A percentile compares a stretch with the other conserved stretches of the same genome.
phyloP scores from a whole-genome alignment of 1,140 invertebrate genomes.

The Magallana angulata region DNA sequence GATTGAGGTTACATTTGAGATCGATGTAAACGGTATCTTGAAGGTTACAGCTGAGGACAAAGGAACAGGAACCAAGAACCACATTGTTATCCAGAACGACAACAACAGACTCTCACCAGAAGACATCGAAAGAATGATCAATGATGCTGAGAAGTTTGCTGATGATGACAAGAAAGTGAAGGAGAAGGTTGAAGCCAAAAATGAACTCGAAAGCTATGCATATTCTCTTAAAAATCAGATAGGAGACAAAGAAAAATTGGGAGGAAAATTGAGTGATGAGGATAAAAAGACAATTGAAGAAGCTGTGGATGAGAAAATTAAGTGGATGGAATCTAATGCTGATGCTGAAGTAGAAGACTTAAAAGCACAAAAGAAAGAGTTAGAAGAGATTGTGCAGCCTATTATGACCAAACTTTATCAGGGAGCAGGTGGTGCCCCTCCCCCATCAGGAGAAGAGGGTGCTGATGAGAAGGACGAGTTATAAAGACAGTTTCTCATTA shows the following conservation, averaged over 20 bases:
- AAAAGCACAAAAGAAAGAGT: constrained; percentile 97
- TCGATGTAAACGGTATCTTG: constrained; percentile 98
- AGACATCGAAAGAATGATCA: constrained; percentile 98
- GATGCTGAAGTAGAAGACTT: constrained; percentile 96
- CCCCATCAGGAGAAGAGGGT: constrained; percentile 49
- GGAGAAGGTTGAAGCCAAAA: constrained; percentile 95
- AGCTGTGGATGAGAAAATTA: constrained; percentile 97
- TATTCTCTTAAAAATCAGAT: constrained; percentile 99
- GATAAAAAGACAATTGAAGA: constrained; percentile 97
- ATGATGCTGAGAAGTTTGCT: constrained; percentile 73
- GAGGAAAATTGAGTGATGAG: constrained; percentile 92
- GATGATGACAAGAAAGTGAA: constrained; percentile 82
- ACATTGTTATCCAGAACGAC: constrained; percentile 99
- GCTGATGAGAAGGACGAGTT: constrained; percentile 69
- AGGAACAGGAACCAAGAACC: constrained; percentile 98
- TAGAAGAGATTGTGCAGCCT: constrained; percentile 97
- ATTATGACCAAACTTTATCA: constrained; percentile 99
- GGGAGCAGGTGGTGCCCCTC: constrained; percentile 75
- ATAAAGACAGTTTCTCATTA: constrained; percentile 59
- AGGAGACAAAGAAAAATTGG: constrained; percentile 98
- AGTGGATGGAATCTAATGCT: constrained; percentile 98
- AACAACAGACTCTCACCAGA: constrained; percentile 97
- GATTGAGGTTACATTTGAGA: constrained; percentile 99
- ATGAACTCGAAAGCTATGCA: constrained; percentile 95
- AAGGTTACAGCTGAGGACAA: constrained; percentile 97